Conservation (phyloP, 2,888 invertebrate genomes). For the Scaptomyza parva region DNA sequence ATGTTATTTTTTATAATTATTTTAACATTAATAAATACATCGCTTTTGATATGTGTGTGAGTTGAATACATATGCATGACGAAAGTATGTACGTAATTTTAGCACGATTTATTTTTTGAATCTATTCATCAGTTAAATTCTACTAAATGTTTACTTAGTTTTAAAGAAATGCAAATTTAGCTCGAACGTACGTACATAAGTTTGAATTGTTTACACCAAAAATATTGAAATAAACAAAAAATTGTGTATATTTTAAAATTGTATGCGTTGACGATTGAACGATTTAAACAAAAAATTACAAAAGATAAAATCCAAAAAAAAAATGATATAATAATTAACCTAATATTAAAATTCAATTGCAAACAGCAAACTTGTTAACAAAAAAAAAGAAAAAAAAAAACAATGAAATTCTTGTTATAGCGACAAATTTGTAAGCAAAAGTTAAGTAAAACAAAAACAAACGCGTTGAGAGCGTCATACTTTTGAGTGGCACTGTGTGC, state of each 20-base stretch:
- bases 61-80: constrained; percentile 32
- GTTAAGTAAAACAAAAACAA: constrained; percentile 9
- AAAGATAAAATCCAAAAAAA: constrained; percentile 21
- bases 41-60: constrained; percentile 54
- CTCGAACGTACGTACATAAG: constrained; percentile 70
- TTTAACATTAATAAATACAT: constrained; percentile 44
- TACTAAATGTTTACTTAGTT: constrained; percentile 76
- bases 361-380: constrained; percentile 36
- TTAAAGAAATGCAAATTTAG: constrained; percentile 63
- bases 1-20: constrained; percentile 56
- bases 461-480: constrained; percentile 35
- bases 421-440: constrained; percentile 30
- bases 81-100: constrained; percentile 44
- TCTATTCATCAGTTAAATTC: constrained; percentile 59
- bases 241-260: constrained; percentile 69
- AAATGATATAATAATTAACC: constrained; percentile 46
- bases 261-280: constrained; percentile 56
- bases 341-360: constrained; percentile 29
- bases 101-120: constrained; percentile 56
- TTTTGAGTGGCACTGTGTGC: constrained; percentile 69
- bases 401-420: constrained; percentile 33
- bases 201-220: constrained; percentile 77
- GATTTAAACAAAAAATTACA: constrained; percentile 39
- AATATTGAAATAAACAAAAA: constrained; percentile 73
- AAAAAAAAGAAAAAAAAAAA: constrained; percentile 1